A percentile compares a stretch with the other conserved stretches of the same genome.
Evolutionary conservation across 2,113 vertebrate genomes (phyloP).

Genomic region (Gila orcuttii): DNA sequence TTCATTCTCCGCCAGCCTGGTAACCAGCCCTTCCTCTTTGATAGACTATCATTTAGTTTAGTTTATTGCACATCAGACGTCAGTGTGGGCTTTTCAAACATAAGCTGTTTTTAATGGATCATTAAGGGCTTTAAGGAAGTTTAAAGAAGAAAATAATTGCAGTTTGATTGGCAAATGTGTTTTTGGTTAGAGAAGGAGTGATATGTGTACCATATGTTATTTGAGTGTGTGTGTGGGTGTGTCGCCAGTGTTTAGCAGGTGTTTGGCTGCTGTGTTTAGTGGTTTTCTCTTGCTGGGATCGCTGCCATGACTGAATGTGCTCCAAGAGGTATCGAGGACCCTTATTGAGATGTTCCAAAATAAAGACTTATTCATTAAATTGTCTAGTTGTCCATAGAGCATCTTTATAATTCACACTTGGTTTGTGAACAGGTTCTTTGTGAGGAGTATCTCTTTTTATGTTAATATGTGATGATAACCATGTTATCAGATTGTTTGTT

Average conservation of each 20-base stretch:
- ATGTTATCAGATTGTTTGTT: conserved; percentile 3
- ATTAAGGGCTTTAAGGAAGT: conserved; percentile 31
- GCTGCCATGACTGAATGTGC: neutral
- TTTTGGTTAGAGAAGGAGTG: conserved; percentile 29
- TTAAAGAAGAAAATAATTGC: conserved; percentile 25
- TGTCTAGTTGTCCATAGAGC: neutral
- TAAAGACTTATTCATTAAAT: conserved; percentile 17
- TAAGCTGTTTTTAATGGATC: conserved; percentile 50
- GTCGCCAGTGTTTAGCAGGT: conserved; percentile 8
- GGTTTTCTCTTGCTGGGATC: conserved; percentile 14
- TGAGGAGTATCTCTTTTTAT: neutral
- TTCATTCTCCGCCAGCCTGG: conserved; percentile 31
- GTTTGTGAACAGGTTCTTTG: neutral
- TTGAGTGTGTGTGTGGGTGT: conserved; percentile 10
- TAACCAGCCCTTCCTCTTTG: conserved; percentile 30
- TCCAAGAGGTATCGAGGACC: conserved; percentile 27
- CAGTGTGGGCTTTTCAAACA: conserved; percentile 12
- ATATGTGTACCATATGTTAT: conserved; percentile 13
- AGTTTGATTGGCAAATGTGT: conserved; percentile 23
- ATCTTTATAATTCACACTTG: conserved; percentile 11
- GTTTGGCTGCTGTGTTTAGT: conserved; percentile 38
- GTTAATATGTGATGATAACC: neutral
- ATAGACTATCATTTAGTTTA: neutral
- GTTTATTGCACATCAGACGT: neutral
- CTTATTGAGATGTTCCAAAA: conserved; percentile 27